Evolutionary conservation across 1,140 invertebrate genomes (phyloP).

Genomic region (Lamellibrachia luymesi): DNA sequence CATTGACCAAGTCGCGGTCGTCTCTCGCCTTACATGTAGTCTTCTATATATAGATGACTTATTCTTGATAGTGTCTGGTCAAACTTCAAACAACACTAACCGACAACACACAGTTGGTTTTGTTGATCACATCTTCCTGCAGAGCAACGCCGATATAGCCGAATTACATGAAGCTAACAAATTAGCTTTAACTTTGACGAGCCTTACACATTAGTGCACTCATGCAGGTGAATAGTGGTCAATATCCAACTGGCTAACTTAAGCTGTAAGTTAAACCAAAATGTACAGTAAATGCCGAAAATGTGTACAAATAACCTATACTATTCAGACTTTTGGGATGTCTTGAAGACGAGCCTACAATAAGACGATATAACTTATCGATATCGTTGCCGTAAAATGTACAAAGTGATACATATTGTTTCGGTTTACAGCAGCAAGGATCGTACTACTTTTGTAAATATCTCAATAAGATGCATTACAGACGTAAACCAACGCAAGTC

Average conservation of each 20-base stretch:
- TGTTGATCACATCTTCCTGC: not conserved
- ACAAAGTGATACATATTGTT: not conserved
- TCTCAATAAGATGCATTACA: not conserved
- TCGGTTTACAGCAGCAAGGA: not conserved
- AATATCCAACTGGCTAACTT: not conserved
- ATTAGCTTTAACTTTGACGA: not conserved
- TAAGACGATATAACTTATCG: not conserved
- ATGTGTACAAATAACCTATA: not conserved
- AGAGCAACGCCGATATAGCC: not conserved
- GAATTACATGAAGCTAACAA: not conserved
- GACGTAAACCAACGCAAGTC: too few relatives aligned
- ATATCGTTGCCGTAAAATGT: not conserved
- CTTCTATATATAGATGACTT: constrained; percentile 1
- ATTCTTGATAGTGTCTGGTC: not conserved
- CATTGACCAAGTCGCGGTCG: not conserved
- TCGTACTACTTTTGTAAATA: not conserved
- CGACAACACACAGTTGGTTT: not conserved
- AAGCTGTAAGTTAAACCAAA: not conserved
- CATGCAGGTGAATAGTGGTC: not conserved
- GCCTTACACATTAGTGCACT: not conserved
- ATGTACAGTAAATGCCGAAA: not conserved
- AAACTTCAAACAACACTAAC: not conserved
- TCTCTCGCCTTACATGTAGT: not conserved
- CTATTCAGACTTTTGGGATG: not conserved
- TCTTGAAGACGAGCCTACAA: not conserved